Percentiles rank a stretch among this genome's conserved stretches.
Conservation (phyloP, 1,140 invertebrate species). For the Drosophila lowei region DNA sequence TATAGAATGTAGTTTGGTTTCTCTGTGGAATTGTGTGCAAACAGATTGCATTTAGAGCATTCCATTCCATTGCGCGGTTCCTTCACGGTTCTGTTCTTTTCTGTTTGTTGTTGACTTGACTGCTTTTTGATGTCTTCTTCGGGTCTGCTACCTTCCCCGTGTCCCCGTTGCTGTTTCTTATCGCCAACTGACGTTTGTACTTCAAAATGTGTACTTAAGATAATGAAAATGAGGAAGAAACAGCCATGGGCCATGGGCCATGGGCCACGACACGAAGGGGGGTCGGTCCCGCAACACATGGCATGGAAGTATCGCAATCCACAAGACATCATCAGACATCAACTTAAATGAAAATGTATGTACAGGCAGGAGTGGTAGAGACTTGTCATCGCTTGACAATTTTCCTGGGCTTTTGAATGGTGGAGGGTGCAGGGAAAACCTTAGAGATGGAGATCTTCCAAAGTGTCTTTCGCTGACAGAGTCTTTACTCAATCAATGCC, state of each 20-base stretch:
- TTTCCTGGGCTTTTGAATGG: too few species aligned
- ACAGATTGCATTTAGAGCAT: slow-evolving; percentile 76
- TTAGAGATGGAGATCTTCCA: too few species aligned
- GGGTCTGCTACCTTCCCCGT: slow-evolving; percentile 29
- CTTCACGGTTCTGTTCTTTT: slow-evolving; percentile 25
- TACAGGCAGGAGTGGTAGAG: too few species aligned
- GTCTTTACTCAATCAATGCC: too few species aligned
- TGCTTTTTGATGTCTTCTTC: slow-evolving; percentile 54
- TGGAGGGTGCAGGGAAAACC: too few species aligned
- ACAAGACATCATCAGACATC: too few species aligned
- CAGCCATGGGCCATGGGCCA: slow-evolving; percentile 13
- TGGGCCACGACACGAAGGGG: slow-evolving; percentile 9
- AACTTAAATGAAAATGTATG: too few species aligned
- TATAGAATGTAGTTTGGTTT: slow-evolving; percentile 12
- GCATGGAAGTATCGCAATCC: too few species aligned
- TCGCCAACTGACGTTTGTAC: slow-evolving; percentile 80
- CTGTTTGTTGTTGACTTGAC: slow-evolving; percentile 61
- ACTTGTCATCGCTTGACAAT: too few species aligned
- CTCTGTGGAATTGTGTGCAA: slow-evolving; percentile 48
- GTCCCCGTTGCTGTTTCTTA: slow-evolving; percentile 40
- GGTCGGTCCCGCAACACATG: too few species aligned
- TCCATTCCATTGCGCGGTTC: slow-evolving; percentile 33
- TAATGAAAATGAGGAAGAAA: slow-evolving; percentile 69
- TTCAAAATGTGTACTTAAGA: slow-evolving; percentile 82
- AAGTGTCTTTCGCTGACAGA: too few species aligned